Evolutionary conservation across 1,140 invertebrate species (phyloP), one percentile per base, ranked within the genome.

Genomic region (Drosophila arizonae): DNA sequence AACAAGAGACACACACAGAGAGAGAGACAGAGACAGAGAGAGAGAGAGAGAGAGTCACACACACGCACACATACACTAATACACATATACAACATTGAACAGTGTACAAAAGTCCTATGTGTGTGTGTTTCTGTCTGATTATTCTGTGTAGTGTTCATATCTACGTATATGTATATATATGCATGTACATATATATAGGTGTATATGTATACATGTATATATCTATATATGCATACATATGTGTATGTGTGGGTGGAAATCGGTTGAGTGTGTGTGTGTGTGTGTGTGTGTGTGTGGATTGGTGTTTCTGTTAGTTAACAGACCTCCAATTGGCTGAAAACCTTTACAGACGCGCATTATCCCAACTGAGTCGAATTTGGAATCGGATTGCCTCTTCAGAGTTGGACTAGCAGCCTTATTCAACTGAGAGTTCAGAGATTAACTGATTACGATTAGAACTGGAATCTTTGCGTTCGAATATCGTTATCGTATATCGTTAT

Each of bases 1-100:
- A 57, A 15, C 57, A 15, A 66, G 36, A 17, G 9, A 64, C 26
- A 56, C 41, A 36, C 57, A 41, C 1, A 33, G 33, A 33, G 33
- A 33, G 8, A 33, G 33, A 43, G 15, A 39, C 15, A 64, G 36
- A 57, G 51, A 5, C 0, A 6, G 30, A 33, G 15, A 66, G 36
- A 21, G 10, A 39, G 10, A 72, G 10, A 63, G 36, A 71, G 46
- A 64, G 11, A 60, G 10, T 68, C 50, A 77, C 67, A 77, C 57
- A 85, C 74, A 75, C 69, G 51, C 67, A 71, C 81, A 86, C 75
- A 72, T 75, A 84, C 77, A 80, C 73, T 75, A 75, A 84, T 67
- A 88, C 84, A 88, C 84, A 88, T 88, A 87, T 82, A 87, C 84
- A 82, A 87, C 84, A 87, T 84, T 77, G 50, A 88, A 73, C 55